Base-by-base conservation (phyloP, 2,888 invertebrate species). In the Drosophila melanocephala region DNA sequence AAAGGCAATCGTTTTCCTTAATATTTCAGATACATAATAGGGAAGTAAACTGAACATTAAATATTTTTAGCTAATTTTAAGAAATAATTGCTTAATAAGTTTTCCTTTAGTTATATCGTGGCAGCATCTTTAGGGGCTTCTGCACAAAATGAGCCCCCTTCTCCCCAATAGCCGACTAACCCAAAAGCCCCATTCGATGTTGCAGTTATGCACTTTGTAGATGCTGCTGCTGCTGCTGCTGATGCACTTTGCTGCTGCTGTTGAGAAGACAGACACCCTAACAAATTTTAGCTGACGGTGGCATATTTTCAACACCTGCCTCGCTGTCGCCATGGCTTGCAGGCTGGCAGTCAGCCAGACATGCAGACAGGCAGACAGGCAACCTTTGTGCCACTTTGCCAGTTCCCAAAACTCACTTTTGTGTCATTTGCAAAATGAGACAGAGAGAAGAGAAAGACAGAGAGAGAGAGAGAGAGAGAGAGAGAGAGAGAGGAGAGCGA, bases 381-480 rank as follows among this genome's bases (percentile, higher is more conserved):
- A 87, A 87, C 87, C 87, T 87, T 87, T 87, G 87, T 87, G 87
- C 87, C 82, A 87, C 90, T 87, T 87, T 87, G 89, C 86, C 85
- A 89, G 88, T 86, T 86, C 89, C 89, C 89, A 86, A 86, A 86
- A 89, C 89, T 86, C 87, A 86, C 89, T 86, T 86, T 86, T 89
- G 86, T 86, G 86, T 86, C 86, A 86, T 69, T 80, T 81, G 79
- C 72, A 65, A 66, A 47, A 42, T 59, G 47, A 72, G 28, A 16
- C 9, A 16, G 7, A 3, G 6, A 14, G 0, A 12, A n/a, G 47
- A 72, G 28, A 16, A 5, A 14, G 7, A 3, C 7, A 14, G 0
- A 12, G 0, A 62, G 55, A 47, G 10, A 33, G 50, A 39, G 35
- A 55, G 28, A 30, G 1, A 10, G 12, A 12, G 1, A 39, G 1